Percentiles rank a stretch among this genome's conserved stretches.
phyloP scores from a whole-genome alignment of 2,797 vertebrate species.

The Poeciliopsis turneri region DNA sequence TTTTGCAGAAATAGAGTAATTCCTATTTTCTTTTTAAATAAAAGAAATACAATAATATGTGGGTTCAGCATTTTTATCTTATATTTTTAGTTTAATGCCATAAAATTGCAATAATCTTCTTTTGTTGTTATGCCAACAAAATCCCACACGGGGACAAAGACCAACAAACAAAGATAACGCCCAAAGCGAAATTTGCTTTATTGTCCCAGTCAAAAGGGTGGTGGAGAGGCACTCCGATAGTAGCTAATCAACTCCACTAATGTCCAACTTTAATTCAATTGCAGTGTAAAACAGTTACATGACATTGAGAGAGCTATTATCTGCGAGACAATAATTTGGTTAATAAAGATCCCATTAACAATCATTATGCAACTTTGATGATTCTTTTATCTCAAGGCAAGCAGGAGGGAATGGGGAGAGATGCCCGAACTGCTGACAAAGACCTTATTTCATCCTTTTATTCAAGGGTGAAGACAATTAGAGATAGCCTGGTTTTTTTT shows the following conservation, averaged over 20 bases:
- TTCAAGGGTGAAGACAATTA: conserved; percentile 64
- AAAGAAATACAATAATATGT: background rate
- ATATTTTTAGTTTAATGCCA: background rate
- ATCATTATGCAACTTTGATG: conserved; percentile 75
- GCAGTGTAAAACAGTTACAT: conserved; percentile 64
- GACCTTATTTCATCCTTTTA: conserved; percentile 69
- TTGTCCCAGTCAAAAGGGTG: conserved; percentile 59
- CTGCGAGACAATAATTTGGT: conserved; percentile 69
- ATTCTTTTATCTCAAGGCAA: conserved; percentile 76
- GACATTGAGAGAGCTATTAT: conserved; percentile 78
- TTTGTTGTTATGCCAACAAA: background rate
- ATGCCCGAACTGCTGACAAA: conserved; percentile 78
- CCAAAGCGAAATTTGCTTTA: conserved; percentile 42
- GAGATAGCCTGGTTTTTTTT: conserved; percentile 64
- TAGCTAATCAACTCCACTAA: conserved; percentile 62
- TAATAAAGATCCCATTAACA: conserved; percentile 78
- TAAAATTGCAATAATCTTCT: background rate
- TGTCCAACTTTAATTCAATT: conserved; percentile 62
- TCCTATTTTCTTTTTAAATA: background rate
- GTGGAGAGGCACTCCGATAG: conserved; percentile 37
- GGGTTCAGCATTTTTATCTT: background rate
- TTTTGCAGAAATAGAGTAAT: background rate
- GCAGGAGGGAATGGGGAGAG: conserved; percentile 63
- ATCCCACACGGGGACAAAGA: background rate
- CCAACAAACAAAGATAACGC: conserved; percentile 30